Evolutionary conservation across 2,113 vertebrate species (phyloP).

Genomic region (Neomonachus schauinslandi): DNA sequence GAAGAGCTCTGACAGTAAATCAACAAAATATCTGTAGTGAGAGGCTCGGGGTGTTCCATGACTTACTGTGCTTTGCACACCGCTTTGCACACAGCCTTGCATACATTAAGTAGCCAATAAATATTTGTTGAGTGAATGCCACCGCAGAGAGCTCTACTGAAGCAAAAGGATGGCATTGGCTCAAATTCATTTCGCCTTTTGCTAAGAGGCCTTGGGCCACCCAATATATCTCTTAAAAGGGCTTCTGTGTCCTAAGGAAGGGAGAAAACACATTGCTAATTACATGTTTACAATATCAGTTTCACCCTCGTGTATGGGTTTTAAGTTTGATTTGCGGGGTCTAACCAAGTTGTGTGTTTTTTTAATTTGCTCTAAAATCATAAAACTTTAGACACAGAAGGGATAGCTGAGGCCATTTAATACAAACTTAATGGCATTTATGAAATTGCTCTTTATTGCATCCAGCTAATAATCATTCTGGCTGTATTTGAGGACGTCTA

Average conservation of each 20-base stretch:
- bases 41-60: not conserved
- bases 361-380: constrained; percentile 5
- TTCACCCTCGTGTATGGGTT: not conserved
- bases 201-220: constrained; percentile 27
- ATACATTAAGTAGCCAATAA: constrained; percentile 62
- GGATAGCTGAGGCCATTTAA: not conserved
- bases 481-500: not conserved
- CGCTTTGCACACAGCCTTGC: not conserved
- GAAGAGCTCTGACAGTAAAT: constrained; percentile 74
- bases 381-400: constrained; percentile 21
- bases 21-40: constrained; percentile 59
- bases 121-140: constrained; percentile 69
- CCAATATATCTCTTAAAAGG: constrained; percentile 31
- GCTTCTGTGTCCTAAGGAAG: constrained; percentile 10
- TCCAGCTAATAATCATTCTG: no score
- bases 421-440: not conserved
- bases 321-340: constrained; percentile 22
- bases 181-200: constrained; percentile 22
- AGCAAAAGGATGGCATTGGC: constrained; percentile 12
- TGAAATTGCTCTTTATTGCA: not conserved
- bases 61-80: constrained; percentile 35
- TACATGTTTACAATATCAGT: not conserved
- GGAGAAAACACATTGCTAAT: not conserved
- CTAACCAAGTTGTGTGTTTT: not conserved
- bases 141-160: constrained; percentile 33